phyloP scores from a whole-genome alignment of 2,797 vertebrate genomes.

The Loriculus beryllinus region DNA sequence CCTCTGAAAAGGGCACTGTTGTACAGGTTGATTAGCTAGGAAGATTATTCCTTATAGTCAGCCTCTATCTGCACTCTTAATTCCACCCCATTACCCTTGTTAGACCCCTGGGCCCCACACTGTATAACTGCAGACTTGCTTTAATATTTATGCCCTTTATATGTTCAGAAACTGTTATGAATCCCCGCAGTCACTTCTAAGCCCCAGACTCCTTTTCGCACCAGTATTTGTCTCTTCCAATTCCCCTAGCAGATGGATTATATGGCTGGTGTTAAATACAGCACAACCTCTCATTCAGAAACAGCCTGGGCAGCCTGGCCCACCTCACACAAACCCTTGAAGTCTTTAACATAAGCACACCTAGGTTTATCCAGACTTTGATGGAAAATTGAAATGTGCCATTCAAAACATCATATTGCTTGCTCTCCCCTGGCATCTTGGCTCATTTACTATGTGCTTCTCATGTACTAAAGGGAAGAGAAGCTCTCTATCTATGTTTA shows the following conservation, averaged over 20 bases:
- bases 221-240: neutral
- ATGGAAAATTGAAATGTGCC: neutral
- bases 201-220: neutral
- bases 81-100: neutral
- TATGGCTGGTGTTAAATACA: neutral
- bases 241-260: neutral
- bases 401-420: neutral
- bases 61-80: neutral
- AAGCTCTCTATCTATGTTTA: neutral
- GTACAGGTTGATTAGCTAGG: neutral
- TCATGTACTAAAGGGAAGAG: neutral
- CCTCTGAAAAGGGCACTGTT: neutral
- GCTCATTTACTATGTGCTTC: neutral
- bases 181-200: fast-evolving
- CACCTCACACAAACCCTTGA: neutral
- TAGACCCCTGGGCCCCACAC: neutral
- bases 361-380: neutral
- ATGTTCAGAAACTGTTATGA: neutral
- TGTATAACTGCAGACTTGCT: neutral
- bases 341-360: neutral
- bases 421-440: neutral
- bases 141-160: neutral
- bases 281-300: neutral
- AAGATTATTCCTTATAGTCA: neutral
- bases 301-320: neutral